Percentiles rank a stretch among this genome's conserved stretches.
Conservation (phyloP, 1,140 invertebrate species). For the Metopolophium dirhodum region DNA sequence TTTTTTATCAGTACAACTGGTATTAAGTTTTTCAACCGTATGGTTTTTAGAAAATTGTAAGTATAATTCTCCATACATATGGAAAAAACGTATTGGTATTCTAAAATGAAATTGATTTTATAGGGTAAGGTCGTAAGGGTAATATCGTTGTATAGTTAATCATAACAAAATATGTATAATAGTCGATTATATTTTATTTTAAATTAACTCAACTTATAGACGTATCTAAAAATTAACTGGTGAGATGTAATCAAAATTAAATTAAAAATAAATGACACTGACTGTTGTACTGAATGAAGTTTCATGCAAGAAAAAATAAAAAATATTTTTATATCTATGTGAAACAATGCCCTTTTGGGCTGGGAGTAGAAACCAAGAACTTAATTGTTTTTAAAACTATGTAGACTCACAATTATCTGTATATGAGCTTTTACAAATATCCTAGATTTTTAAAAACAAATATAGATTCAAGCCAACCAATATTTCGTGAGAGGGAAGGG, state of each 20-base stretch:
- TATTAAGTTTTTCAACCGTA: conserved; percentile 27
- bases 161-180: not conserved
- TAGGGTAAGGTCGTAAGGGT: not conserved
- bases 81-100: not conserved
- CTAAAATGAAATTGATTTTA: not conserved
- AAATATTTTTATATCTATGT: not conserved
- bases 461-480: too few relatives aligned
- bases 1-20: conserved; percentile 4
- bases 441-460: not conserved
- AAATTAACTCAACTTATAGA: not conserved
- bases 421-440: too few relatives aligned
- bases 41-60: not conserved
- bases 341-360: not conserved
- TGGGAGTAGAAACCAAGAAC: not conserved
- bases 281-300: not conserved
- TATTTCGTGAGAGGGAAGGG: too few relatives aligned
- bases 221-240: not conserved
- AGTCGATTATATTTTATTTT: not conserved
- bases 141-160: not conserved
- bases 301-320: not conserved
- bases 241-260: too few relatives aligned
- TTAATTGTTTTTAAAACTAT: not conserved
- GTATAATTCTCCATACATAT: not conserved
- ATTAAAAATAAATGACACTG: not conserved
- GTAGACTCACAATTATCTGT: not conserved